A percentile compares a stretch with the other conserved stretches of the same genome.
These are phyloP conservation scores for Bombus turneri DNA, from an alignment of 1,140 invertebrate genomes.

Conservation along the genomic window DNA sequence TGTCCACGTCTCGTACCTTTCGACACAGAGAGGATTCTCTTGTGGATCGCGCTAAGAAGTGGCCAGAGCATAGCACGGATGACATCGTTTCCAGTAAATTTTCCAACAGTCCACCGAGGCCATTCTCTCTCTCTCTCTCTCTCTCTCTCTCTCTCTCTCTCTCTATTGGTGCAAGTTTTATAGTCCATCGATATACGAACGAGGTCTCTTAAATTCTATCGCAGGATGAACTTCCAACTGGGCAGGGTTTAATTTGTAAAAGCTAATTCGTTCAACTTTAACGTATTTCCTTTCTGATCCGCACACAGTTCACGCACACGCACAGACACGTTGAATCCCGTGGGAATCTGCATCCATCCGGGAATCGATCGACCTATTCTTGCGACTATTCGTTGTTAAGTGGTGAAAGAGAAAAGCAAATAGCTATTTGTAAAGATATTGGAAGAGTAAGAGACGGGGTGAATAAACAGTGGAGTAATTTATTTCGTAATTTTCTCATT, in stretches of 20 bases:
- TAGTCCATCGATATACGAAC: constrained; percentile 72
- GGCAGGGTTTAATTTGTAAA: constrained; percentile 78
- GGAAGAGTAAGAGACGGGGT: too few species aligned
- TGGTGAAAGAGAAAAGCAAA: too few species aligned
- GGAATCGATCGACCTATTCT: too few species aligned
- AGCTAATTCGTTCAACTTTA: constrained; percentile 80
- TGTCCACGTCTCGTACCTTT: constrained; percentile 50
- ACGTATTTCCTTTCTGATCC: constrained; percentile 32
- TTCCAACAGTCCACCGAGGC: constrained; percentile 44
- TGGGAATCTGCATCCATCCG: too few species aligned
- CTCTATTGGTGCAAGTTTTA: constrained; percentile 64
- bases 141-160: background rate
- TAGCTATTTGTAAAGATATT: too few species aligned
- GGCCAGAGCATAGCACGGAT: constrained; percentile 34
- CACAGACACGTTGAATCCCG: background rate
- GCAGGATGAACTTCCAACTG: constrained; percentile 61
- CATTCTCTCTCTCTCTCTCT: background rate
- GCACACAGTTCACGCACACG: background rate
- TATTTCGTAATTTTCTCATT: too few species aligned
- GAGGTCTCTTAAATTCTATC: constrained; percentile 69
- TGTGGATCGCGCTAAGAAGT: constrained; percentile 51
- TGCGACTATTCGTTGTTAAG: too few species aligned
- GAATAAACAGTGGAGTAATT: too few species aligned
- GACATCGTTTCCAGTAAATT: constrained; percentile 73
- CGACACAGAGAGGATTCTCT: constrained; percentile 23